Evolutionary conservation across 2,888 invertebrate genomes (phyloP).

Genomic region (Synanthedon myopaeformis): DNA sequence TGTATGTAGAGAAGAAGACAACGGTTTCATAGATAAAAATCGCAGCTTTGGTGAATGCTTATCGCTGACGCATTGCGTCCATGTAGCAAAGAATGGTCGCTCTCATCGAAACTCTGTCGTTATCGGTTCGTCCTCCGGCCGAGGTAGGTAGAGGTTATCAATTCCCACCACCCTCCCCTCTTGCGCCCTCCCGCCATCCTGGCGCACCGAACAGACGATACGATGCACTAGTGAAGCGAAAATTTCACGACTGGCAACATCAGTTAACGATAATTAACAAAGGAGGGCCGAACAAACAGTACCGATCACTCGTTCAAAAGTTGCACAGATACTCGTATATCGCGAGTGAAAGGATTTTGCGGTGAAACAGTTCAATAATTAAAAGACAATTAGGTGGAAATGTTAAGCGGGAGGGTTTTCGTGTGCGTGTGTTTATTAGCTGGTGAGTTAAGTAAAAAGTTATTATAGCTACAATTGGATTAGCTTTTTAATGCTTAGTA

Average conservation of each 20-base stretch:
- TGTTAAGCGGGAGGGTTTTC: constrained; percentile 51
- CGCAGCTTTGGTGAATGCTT: no score
- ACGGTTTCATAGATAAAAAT: no score
- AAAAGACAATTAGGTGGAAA: constrained; percentile 50
- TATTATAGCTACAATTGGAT: no score
- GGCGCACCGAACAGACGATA: constrained; percentile 24
- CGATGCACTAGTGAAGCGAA: constrained; percentile 53
- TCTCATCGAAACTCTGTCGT: constrained; percentile 56
- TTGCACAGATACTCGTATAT: background rate
- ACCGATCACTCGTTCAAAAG: constrained; percentile 7
- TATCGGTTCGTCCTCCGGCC: constrained; percentile 45
- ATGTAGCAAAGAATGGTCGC: constrained; percentile 37
- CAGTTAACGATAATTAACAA: constrained; percentile 11
- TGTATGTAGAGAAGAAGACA: no score
- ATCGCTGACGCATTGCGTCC: no score
- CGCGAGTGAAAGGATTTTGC: constrained; percentile 13
- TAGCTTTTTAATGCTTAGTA: no score
- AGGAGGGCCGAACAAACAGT: background rate
- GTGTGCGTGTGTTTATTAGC: constrained; percentile 48
- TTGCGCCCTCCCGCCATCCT: constrained; percentile 32
- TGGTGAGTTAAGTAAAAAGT: constrained; percentile 33
- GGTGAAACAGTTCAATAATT: constrained; percentile 21
- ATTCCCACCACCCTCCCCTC: constrained; percentile 25
- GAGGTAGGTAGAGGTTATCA: constrained; percentile 58
- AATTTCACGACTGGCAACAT: constrained; percentile 40